Evolutionary conservation across 2,888 invertebrate species (phyloP).

Genomic region (Dinocampus coccinellae): DNA sequence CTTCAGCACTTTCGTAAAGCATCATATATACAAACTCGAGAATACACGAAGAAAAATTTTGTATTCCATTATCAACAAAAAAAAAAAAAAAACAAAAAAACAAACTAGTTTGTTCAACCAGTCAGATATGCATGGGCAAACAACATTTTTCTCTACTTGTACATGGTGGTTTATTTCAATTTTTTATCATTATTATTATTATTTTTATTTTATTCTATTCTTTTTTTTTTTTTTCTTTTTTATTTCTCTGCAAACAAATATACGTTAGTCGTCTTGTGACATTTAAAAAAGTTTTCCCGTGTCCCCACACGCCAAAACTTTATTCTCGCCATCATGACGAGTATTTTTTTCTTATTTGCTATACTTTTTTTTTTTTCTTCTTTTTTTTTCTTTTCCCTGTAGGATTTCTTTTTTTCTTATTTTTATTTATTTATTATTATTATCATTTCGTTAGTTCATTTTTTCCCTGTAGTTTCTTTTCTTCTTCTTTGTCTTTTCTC

Average conservation of each 20-base stretch:
- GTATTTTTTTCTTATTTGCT: too few relatives aligned
- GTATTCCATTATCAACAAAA: conserved; percentile 13
- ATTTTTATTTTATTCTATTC: neutral
- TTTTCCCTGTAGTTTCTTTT: neutral
- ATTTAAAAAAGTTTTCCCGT: conserved; percentile 19
- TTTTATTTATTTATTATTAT: too few relatives aligned
- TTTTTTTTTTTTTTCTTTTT: neutral
- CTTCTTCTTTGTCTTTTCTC: conserved; percentile 1
- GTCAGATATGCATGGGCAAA: conserved; percentile 20
- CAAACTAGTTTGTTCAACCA: neutral
- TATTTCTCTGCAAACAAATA: neutral
- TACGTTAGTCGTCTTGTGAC: conserved; percentile 21
- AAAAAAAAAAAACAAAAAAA: conserved; percentile 6
- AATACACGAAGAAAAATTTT: conserved; percentile 15
- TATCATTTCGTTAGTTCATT: too few relatives aligned
- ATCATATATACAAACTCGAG: conserved; percentile 8
- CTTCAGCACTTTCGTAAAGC: conserved; percentile 1
- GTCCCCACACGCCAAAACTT: conserved; percentile 14
- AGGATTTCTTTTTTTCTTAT: too few relatives aligned
- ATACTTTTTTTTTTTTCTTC: conserved; percentile 4
- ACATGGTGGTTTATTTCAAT: neutral
- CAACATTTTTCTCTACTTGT: conserved; percentile 19
- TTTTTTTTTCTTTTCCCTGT: conserved; percentile 15
- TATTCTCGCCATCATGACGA: neutral
- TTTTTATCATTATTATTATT: too few relatives aligned